Percentiles rank a stretch among this genome's conserved stretches.
These are phyloP conservation scores for Lissonota sp. DNA, from an alignment of 2,888 invertebrate genomes.

Conservation along the genomic window DNA sequence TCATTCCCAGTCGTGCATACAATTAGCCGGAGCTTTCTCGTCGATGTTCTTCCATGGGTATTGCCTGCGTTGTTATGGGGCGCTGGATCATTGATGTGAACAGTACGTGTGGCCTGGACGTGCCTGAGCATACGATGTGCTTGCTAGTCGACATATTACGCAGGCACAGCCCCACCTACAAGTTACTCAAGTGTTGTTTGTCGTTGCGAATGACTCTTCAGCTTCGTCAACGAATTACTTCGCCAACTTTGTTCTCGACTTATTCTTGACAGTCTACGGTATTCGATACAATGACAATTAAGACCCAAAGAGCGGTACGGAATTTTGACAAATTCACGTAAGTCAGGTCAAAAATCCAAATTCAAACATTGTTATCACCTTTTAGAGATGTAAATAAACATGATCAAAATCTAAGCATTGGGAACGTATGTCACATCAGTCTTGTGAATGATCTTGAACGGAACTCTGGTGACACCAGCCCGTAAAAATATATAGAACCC, in stretches of 20 bases:
- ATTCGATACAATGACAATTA: slow-evolving; percentile 18
- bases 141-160: slow-evolving; percentile 72
- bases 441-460: neutral
- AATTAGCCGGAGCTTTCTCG: slow-evolving; percentile 77
- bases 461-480: neutral
- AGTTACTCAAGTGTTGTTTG: slow-evolving; percentile 50
- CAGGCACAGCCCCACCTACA: slow-evolving; percentile 32
- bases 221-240: slow-evolving; percentile 43
- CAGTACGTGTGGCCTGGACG: slow-evolving; percentile 78
- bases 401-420: neutral
- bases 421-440: neutral
- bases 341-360: too few species aligned
- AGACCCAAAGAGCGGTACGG: too few species aligned
- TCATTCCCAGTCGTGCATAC: slow-evolving; percentile 78
- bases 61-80: slow-evolving; percentile 74
- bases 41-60: slow-evolving; percentile 75
- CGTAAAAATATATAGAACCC: too few species aligned
- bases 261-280: slow-evolving; percentile 4
- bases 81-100: slow-evolving; percentile 70
- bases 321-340: too few species aligned
- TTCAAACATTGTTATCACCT: too few species aligned
- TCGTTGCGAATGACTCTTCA: slow-evolving; percentile 27
- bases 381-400: neutral
- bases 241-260: slow-evolving; percentile 10
- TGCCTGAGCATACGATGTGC: slow-evolving; percentile 82